Percentiles rank a stretch among this genome's conserved stretches.
Evolutionary conservation across 2,797 vertebrate species (phyloP).

Genomic region (Pantherophis vulpinus): DNA sequence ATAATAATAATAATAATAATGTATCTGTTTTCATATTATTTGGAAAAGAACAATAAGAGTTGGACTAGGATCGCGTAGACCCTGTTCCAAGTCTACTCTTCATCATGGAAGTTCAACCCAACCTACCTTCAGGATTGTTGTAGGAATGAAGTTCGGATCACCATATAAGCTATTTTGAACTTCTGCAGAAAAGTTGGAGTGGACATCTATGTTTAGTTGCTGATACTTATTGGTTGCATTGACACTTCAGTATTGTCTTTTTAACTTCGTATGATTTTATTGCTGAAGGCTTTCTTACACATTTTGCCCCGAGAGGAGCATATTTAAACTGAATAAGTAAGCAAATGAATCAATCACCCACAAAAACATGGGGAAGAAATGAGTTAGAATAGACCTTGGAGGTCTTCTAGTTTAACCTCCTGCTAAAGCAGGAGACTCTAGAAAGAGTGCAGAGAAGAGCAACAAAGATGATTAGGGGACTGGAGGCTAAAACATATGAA

Average conservation of each 20-base stretch:
- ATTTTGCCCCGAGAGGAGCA: background rate
- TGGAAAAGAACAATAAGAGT: background rate
- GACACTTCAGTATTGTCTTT: background rate
- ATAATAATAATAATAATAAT: no score
- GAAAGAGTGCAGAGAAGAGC: no score
- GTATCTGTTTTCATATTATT: background rate
- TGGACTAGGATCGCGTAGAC: background rate
- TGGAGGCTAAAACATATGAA: no score
- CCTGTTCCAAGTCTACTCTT: background rate
- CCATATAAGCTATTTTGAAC: background rate
- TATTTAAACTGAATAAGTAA: background rate
- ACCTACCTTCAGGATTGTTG: background rate
- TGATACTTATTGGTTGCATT: background rate
- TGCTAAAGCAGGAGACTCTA: background rate
- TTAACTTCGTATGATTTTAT: background rate
- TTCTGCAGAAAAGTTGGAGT: background rate
- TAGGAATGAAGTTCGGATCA: background rate
- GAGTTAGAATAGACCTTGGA: background rate
- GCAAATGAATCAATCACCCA: background rate
- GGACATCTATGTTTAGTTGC: background rate
- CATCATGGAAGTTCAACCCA: background rate
- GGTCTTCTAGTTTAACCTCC: background rate
- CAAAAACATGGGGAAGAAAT: background rate
- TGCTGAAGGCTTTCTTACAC: background rate
- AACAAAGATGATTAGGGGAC: no score